Evolutionary conservation across 1,140 invertebrate genomes (phyloP).

Genomic region (Neomicropteryx cornuta): DNA sequence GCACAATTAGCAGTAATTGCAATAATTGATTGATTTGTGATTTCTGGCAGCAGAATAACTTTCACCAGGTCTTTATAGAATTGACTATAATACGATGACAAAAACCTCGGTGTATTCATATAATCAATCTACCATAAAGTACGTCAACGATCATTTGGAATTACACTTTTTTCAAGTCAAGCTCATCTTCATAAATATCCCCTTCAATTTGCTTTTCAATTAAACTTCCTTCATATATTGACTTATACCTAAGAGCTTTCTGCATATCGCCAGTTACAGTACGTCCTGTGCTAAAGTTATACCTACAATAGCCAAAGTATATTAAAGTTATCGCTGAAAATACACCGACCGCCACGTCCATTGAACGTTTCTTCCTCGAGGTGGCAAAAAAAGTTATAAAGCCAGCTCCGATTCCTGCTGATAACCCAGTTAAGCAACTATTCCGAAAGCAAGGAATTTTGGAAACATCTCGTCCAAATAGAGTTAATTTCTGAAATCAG

Average conservation of each 20-base stretch:
- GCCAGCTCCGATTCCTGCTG: slow-evolving; percentile 40
- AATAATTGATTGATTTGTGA: not conserved
- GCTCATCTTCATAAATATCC: slow-evolving; percentile 4
- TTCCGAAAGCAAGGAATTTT: slow-evolving; percentile 45
- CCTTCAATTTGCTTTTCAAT: slow-evolving; percentile 18
- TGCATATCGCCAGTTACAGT: slow-evolving; percentile 32
- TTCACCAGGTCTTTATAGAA: not conserved
- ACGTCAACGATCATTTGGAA: not conserved
- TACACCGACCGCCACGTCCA: slow-evolving; percentile 37
- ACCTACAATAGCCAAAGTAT: slow-evolving; percentile 44
- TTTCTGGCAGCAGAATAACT: slow-evolving; percentile 15
- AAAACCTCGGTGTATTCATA: not conserved
- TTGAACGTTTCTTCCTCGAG: slow-evolving; percentile 36
- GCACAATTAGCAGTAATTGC: not conserved
- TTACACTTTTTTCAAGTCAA: slow-evolving; percentile 13
- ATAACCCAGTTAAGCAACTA: slow-evolving; percentile 43
- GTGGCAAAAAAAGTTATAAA: slow-evolving; percentile 46
- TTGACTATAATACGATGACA: not conserved
- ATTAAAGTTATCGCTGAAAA: slow-evolving; percentile 39
- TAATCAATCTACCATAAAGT: not conserved
- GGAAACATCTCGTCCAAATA: slow-evolving; percentile 39
- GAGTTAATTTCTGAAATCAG: slow-evolving; percentile 9
- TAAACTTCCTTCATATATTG: slow-evolving; percentile 28
- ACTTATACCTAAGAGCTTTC: slow-evolving; percentile 24
- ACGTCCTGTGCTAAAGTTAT: slow-evolving; percentile 32